Percentiles rank a stretch among this genome's conserved stretches.
phyloP scores from a whole-genome alignment of 2,888 invertebrate genomes.

The Agriopis aurantiaria region DNA sequence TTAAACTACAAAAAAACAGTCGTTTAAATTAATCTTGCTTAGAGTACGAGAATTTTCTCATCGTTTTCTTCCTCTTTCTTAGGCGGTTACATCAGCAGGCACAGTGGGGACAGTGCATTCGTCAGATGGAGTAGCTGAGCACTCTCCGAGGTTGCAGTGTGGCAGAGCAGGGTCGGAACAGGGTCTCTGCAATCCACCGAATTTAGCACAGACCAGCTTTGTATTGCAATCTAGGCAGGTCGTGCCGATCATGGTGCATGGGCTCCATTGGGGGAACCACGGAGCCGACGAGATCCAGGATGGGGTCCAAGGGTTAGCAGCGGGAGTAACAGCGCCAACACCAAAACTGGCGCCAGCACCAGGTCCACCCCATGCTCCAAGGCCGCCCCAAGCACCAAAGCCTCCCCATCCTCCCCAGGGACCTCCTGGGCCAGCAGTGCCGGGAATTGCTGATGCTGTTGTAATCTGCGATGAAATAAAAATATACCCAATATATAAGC shows the following conservation, averaged over 20 bases:
- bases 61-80: conserved; percentile 2
- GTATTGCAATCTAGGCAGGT: conserved; percentile 73
- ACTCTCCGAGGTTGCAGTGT: conserved; percentile 78
- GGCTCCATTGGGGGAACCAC: conserved; percentile 75
- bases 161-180: conserved; percentile 76
- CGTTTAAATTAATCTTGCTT: too few species aligned
- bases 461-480: conserved; percentile 58
- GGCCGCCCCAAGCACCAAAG: too few species aligned
- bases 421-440: conserved; percentile 14
- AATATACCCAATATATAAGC: background rate
- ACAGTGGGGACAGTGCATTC: conserved; percentile 62
- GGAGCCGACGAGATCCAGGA: conserved; percentile 74
- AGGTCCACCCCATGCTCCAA: too few species aligned
- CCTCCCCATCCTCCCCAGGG: conserved; percentile 38
- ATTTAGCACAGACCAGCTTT: conserved; percentile 72
- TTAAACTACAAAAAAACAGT: background rate
- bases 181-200: conserved; percentile 69
- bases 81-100: conserved; percentile 42
- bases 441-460: conserved; percentile 65
- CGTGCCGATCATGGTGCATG: conserved; percentile 70
- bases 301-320: conserved; percentile 73
- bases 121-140: conserved; percentile 75
- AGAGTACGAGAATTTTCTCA: too few species aligned
- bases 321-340: conserved; percentile 50
- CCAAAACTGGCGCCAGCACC: conserved; percentile 39